Base-by-base conservation (phyloP, 2,113 vertebrate genomes). In the Sphyrna mokarran region DNA sequence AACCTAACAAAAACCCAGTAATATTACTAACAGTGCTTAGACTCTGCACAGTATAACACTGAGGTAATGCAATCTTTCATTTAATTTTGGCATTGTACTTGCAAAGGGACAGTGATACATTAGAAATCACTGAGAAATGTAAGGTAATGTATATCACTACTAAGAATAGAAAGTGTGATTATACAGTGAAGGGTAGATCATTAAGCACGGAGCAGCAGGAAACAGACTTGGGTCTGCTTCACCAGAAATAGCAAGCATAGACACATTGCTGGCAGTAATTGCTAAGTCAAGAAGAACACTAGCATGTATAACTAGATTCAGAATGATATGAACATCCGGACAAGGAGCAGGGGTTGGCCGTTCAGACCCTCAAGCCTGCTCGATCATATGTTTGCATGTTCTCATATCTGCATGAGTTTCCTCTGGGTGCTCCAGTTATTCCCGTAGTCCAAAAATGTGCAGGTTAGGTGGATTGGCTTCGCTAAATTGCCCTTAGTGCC, bases 161-260 rank as follows among this genome's bases (percentile, higher is more conserved):
- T 93, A 93, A 66, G 89, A 93, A 93, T 93, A 93, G 89, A 33
- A 93, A 93, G 33, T 37, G n/a, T 37, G 33, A 93, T 66, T 93
- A 37, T 33, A 93, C 89, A 66, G 89, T 93, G 89, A 93, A 93
- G 58, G 33, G 61, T 22, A 93, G 61, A 43, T 93, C n/a, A 93
- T 93, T 93, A 66, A 66, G 33, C 18, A 66, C 1, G 0, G 61
- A 93, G 61, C 89, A 93, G 89, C 61, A 93, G 89, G 89, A 93
- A 93, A 68, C 89, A 93, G 61, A 66, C 63, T 37, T 93, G 89
- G 61, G 61, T 93, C 37, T 22, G 20, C 33, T 66, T 61, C 61
- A 66, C 89, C 89, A 93, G 61, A 68, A 93, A 93, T 93, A 93
- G 89, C 61, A 93, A 37, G 89, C 89, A 23, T 66, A 93, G 89